A percentile compares a stretch with the other conserved stretches of the same genome.
Conservation (phyloP, 2,888 invertebrate genomes). For the Pollenia labialis region DNA sequence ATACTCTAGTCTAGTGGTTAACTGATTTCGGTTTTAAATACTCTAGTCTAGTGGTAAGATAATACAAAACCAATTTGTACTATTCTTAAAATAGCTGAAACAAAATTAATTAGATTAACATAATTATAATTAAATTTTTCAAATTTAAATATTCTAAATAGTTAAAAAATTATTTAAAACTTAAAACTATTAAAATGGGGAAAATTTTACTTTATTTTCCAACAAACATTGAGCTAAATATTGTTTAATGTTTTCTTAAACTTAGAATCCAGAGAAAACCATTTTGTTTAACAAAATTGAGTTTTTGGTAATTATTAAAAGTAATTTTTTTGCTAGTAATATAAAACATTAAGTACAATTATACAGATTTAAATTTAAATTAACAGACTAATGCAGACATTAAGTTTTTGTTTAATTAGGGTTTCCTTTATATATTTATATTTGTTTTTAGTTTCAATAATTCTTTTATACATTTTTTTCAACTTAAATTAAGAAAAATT, state of each 20-base stretch:
- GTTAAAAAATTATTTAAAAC: background rate
- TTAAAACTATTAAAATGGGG: too few relatives aligned
- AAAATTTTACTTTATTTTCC: background rate
- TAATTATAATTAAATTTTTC: too few relatives aligned
- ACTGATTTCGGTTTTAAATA: too few relatives aligned
- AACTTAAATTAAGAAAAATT: background rate
- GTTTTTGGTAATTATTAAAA: background rate
- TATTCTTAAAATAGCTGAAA: too few relatives aligned
- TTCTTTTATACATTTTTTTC: background rate
- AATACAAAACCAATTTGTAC: too few relatives aligned
- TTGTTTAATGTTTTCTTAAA: background rate
- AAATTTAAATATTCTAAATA: too few relatives aligned
- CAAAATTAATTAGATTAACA: too few relatives aligned
- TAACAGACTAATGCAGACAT: conserved; percentile 51
- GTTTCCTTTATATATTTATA: background rate
- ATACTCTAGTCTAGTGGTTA: too few relatives aligned
- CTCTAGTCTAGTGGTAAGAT: too few relatives aligned
- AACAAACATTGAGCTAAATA: background rate
- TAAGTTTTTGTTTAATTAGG: background rate
- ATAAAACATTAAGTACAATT: conserved; percentile 30
- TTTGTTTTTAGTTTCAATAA: background rate
- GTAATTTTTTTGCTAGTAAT: background rate
- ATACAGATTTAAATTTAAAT: background rate
- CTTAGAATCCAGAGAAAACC: background rate
- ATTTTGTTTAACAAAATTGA: conserved; percentile 10